Evolutionary conservation across 2,113 vertebrate species (phyloP).

Genomic region (Myotis lucifugus): DNA sequence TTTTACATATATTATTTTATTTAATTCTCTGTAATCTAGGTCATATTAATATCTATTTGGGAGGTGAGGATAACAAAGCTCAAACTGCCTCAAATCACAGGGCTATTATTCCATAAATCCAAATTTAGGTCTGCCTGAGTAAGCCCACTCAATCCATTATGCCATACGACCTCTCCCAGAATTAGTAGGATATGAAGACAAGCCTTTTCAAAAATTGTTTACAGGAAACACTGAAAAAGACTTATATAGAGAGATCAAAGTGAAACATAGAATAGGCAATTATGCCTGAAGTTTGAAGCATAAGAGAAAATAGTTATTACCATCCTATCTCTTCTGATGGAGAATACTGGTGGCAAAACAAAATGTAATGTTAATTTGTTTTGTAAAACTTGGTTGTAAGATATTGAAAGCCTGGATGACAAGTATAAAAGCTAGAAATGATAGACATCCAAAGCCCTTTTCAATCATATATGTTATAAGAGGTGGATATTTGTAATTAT

Average conservation of each 20-base stretch:
- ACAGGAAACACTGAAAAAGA: background rate
- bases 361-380: background rate
- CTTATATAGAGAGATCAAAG: background rate
- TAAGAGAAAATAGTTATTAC: background rate
- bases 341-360: background rate
- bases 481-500: background rate
- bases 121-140: background rate
- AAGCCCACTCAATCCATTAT: background rate
- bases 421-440: background rate
- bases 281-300: background rate
- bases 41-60: background rate
- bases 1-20: background rate
- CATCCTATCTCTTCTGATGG: background rate
- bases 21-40: background rate
- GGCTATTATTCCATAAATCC: background rate
- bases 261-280: background rate
- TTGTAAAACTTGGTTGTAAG: background rate
- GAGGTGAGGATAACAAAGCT: background rate
- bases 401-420: background rate
- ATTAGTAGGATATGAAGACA: background rate
- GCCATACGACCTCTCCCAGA: background rate
- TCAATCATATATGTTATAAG: background rate
- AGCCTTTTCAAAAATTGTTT: slow-evolving; percentile 15
- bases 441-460: background rate
- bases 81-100: background rate